These are phyloP conservation scores for Bos taurus DNA, from an alignment of 2,113 vertebrate species.

Conservation along the genomic window DNA sequence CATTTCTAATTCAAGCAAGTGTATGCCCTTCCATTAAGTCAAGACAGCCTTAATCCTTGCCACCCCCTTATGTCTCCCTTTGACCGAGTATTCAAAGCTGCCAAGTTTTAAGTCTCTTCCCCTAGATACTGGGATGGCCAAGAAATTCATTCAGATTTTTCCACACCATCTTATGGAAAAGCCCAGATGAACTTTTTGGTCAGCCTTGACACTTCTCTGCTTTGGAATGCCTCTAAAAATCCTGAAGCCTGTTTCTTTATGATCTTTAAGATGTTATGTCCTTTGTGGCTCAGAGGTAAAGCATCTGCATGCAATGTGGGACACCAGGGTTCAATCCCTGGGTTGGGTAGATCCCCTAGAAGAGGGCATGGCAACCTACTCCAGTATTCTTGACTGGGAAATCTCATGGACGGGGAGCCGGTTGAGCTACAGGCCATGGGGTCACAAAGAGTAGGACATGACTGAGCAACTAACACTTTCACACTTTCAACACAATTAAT, in stretches of 20 bases:
- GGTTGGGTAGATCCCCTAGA: background rate
- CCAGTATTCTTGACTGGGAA: background rate
- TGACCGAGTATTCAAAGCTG: background rate
- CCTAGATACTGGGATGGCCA: background rate
- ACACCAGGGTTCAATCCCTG: accelerated
- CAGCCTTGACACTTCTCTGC: background rate
- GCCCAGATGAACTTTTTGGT: background rate
- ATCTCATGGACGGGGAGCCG: background rate
- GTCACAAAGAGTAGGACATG: background rate
- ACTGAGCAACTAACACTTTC: background rate
- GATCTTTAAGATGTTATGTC: background rate
- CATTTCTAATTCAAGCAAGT: background rate
- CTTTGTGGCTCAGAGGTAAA: background rate
- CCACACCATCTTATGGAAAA: background rate
- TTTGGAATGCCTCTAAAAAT: background rate
- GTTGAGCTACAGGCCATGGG: background rate
- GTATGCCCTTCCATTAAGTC: background rate
- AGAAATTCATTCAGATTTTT: background rate
- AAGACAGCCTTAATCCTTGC: background rate
- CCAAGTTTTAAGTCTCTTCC: background rate
- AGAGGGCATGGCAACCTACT: background rate
- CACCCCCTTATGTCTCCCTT: background rate
- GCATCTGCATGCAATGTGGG: background rate
- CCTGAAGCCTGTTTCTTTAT: background rate
- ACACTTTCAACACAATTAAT: background rate